Evolutionary conservation across 2,113 vertebrate genomes (phyloP), one percentile per base, ranked within the genome.

Genomic region (Chaetura pelagica): DNA sequence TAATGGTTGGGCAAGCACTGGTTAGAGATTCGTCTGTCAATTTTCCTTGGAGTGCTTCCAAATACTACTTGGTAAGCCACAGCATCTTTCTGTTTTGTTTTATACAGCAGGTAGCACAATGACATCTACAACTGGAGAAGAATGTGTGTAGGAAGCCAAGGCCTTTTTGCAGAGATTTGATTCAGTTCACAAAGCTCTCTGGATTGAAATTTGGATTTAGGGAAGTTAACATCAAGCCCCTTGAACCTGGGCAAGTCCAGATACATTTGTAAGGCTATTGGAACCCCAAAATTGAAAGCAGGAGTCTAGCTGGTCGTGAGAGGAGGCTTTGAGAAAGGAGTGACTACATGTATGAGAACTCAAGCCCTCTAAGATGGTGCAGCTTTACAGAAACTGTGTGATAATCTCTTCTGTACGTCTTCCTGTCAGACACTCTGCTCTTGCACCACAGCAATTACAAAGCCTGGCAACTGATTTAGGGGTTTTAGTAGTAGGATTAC

Each of bases 11-110:
- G 52, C 82, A 91, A 85, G 78, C 63, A 66, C 67, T 90, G 59
- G 71, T 96, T 93, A 91, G 93, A 91, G 78, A 30, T 54, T 87
- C 54, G 84, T 59, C 91, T 74, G 58, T 87, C 93, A 83, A 82
- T 89, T 69, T 90, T 89, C 82, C 78, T 90, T 94, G 91, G 89
- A 95, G 55, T 8, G 13, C 74, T 95, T 94, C 89, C 93, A 95
- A 84, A 83, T 42, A 79, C 77, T 85, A 74, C 66, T 82, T 34
- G 59, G 84, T 94, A 95, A 93, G 51, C 55, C 81, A 91, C 46
- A 80, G 78, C 51, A 69, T 59, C 82, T 44, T 85, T 79, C 74
- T 93, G 87, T 38, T 92, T 84, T 87, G 71, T 87, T 93, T 88
- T 55, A 20, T 94, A 58, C 71, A 93, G 87, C 82, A 91, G 84